A percentile compares a stretch with the other conserved stretches of the same genome.
Conservation (phyloP, 1,140 invertebrate genomes). For the Bombus cullumanus region DNA sequence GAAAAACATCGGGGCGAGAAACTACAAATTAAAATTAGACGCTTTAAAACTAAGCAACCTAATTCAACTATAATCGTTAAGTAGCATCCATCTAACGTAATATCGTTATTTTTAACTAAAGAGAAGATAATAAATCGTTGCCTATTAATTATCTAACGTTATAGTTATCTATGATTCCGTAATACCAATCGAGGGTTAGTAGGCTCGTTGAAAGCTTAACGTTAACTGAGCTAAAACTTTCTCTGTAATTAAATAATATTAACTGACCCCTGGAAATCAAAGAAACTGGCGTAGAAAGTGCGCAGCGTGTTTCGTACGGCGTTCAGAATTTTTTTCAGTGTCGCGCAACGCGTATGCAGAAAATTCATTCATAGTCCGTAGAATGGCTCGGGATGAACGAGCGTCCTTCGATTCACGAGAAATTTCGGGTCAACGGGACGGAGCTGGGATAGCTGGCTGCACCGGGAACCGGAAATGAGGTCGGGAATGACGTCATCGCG, state of each 20-base stretch:
- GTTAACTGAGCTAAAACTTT: background rate
- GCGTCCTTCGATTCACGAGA: slow-evolving; percentile 76
- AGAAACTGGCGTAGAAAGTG: background rate
- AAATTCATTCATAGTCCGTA: slow-evolving; percentile 65
- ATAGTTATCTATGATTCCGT: no score
- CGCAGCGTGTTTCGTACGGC: background rate
- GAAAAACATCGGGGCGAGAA: no score
- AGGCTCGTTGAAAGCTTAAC: background rate
- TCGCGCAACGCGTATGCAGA: slow-evolving; percentile 24
- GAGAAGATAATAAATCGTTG: no score
- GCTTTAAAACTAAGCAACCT: no score
- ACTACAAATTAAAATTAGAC: no score
- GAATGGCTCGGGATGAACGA: slow-evolving; percentile 70
- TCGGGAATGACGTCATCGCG: slow-evolving; percentile 76
- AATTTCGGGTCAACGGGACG: slow-evolving; percentile 74
- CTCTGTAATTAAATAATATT: background rate
- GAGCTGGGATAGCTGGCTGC: slow-evolving; percentile 69
- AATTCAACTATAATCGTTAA: no score
- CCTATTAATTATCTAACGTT: no score
- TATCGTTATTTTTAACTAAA: no score
- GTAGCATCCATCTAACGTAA: no score
- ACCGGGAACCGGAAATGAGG: slow-evolving; percentile 77
- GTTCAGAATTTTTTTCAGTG: slow-evolving; percentile 2
- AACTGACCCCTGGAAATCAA: background rate
- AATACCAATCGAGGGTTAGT: no score